phyloP scores from a whole-genome alignment of 2,113 vertebrate genomes.

The Gymnogyps californianus region DNA sequence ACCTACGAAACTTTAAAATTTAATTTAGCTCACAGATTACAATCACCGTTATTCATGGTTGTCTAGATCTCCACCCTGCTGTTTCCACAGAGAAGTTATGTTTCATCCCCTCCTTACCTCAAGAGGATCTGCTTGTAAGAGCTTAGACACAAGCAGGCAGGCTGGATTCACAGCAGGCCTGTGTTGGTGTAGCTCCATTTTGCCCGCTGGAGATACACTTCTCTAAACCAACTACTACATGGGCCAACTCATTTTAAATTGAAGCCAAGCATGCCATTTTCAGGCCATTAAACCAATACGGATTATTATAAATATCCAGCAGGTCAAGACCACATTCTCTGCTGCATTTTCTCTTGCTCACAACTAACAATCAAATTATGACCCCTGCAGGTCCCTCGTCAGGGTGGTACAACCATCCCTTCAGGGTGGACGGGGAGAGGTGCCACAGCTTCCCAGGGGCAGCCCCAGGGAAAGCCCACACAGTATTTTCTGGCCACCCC shows the following conservation, averaged over 20 bases:
- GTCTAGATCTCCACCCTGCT: neutral
- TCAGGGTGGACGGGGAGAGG: accelerated
- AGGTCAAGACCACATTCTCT: neutral
- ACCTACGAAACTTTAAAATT: neutral
- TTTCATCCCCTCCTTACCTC: neutral
- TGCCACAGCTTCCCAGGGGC: neutral
- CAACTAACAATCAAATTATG: neutral
- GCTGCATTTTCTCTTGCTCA: neutral
- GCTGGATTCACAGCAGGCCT: neutral
- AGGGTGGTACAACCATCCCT: neutral
- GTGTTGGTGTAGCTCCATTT: neutral
- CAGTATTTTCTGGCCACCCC: neutral
- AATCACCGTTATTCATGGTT: accelerated
- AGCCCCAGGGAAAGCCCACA: neutral
- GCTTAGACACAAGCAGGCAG: neutral
- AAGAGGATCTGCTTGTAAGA: neutral
- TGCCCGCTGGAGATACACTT: neutral
- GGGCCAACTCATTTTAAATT: neutral
- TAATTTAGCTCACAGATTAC: neutral
- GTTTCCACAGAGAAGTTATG: neutral
- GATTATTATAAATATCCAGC: neutral
- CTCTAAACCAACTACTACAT: neutral
- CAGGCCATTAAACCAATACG: neutral
- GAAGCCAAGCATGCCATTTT: neutral
- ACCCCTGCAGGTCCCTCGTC: neutral